Conservation (phyloP, 1,140 invertebrate genomes). For the Megathymus violae region DNA sequence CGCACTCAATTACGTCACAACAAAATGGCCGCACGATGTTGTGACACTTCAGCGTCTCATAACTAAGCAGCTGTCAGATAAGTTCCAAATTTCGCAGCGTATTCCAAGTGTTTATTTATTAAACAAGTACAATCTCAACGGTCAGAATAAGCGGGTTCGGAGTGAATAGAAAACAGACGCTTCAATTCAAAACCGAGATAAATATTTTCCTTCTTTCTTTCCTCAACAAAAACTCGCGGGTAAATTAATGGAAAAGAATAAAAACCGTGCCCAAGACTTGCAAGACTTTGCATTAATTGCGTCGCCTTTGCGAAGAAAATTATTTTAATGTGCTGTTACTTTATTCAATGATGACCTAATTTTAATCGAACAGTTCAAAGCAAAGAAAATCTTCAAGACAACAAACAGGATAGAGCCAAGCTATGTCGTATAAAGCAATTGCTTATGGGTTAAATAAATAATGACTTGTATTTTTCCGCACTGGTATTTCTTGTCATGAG, state of each 20-base stretch:
- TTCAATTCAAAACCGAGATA: conserved; percentile 26
- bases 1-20: neutral
- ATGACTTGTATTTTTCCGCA: too few species aligned
- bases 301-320: conserved; percentile 14
- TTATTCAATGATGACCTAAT: conserved; percentile 17
- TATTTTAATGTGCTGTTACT: conserved; percentile 21
- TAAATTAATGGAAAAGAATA: conserved; percentile 17
- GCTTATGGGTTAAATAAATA: too few species aligned
- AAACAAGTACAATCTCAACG: conserved; percentile 33
- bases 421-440: too few species aligned
- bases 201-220: conserved; percentile 19
- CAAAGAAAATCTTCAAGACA: neutral
- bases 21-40: neutral
- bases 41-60: conserved; percentile 4
- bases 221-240: conserved; percentile 21
- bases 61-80: neutral
- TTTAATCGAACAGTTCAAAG: neutral
- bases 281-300: conserved; percentile 31
- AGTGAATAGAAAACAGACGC: conserved; percentile 28
- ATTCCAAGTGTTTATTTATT: conserved; percentile 31
- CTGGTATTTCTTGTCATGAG: too few species aligned
- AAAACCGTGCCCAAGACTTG: conserved; percentile 14
- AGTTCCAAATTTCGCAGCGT: conserved; percentile 11
- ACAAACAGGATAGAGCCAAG: too few species aligned
- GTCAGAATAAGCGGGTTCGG: conserved; percentile 31